Evolutionary conservation across 2,888 invertebrate species (phyloP).

Genomic region (Hoplodrina blanda): DNA sequence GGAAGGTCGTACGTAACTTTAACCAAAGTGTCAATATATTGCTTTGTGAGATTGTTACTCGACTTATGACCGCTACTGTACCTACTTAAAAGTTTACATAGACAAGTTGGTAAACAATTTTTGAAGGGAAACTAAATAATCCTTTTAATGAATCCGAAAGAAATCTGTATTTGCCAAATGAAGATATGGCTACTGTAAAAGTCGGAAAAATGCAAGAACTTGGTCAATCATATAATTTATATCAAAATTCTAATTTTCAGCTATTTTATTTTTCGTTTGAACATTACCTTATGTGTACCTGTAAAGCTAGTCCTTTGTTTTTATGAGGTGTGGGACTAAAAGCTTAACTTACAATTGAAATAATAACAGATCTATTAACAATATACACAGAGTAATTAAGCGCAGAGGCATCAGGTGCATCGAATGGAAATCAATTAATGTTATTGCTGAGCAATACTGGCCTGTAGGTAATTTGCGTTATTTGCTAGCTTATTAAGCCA

Average conservation of each 20-base stretch:
- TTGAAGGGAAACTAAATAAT: slow-evolving; percentile 6
- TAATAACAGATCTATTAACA: slow-evolving; percentile 48
- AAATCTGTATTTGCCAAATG: neutral
- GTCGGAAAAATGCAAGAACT: too few relatives aligned
- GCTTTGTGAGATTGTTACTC: too few relatives aligned
- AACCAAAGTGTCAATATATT: too few relatives aligned
- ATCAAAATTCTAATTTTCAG: too few relatives aligned
- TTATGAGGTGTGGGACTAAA: neutral
- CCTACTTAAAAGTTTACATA: slow-evolving; percentile 21
- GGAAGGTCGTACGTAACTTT: too few relatives aligned
- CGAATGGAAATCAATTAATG: slow-evolving; percentile 85
- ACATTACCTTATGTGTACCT: neutral
- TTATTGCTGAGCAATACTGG: slow-evolving; percentile 72
- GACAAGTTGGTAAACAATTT: slow-evolving; percentile 10
- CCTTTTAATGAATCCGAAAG: slow-evolving; percentile 19
- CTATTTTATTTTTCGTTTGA: too few relatives aligned
- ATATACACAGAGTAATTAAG: slow-evolving; percentile 54
- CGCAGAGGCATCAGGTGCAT: slow-evolving; percentile 78
- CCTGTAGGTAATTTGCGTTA: slow-evolving; percentile 71
- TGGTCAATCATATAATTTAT: too few relatives aligned
- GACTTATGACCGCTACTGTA: too few relatives aligned
- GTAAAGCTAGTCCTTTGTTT: neutral
- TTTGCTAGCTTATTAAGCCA: slow-evolving; percentile 73
- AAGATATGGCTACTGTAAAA: too few relatives aligned
- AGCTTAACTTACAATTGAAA: slow-evolving; percentile 5